Percentiles rank a stretch among this genome's conserved stretches.
Conservation (phyloP, 1,140 invertebrate genomes). For the Lamellibrachia luymesi region DNA sequence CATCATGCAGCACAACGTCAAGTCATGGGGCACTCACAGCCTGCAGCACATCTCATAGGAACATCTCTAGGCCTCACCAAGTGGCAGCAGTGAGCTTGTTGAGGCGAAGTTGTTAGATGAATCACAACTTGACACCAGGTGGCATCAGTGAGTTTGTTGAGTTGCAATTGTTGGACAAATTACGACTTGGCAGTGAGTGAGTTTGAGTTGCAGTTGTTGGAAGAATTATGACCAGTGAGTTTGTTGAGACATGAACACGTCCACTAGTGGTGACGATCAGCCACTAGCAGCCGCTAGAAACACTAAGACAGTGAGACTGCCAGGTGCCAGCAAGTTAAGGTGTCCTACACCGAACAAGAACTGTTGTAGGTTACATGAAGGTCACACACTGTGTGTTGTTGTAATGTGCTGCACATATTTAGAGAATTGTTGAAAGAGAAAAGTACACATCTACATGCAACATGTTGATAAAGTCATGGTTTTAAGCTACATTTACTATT, state of each 20-base stretch:
- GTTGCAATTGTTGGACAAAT: not conserved
- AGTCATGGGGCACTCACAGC: not conserved
- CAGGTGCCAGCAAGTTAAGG: not conserved
- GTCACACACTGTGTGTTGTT: not conserved
- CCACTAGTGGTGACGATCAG: not conserved
- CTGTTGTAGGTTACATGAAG: not conserved
- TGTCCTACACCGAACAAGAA: not conserved
- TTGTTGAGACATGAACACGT: not conserved
- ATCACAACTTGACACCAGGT: not conserved
- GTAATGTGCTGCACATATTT: not conserved
- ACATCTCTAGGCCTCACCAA: not conserved
- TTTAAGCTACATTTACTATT: not conserved
- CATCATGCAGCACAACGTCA: not conserved
- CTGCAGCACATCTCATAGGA: not conserved
- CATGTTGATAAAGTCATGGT: not conserved
- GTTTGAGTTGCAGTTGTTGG: not conserved
- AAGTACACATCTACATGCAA: not conserved
- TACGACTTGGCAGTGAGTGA: not conserved
- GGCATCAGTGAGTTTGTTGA: not conserved
- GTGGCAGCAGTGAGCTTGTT: not conserved
- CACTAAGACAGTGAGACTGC: not conserved
- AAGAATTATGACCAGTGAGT: not conserved
- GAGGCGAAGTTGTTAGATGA: not conserved
- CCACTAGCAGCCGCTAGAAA: not conserved
- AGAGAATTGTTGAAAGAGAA: not conserved